Evolutionary conservation across 2,797 vertebrate genomes (phyloP), one percentile per base, ranked within the genome.

Genomic region (Aldrovandia affinis): DNA sequence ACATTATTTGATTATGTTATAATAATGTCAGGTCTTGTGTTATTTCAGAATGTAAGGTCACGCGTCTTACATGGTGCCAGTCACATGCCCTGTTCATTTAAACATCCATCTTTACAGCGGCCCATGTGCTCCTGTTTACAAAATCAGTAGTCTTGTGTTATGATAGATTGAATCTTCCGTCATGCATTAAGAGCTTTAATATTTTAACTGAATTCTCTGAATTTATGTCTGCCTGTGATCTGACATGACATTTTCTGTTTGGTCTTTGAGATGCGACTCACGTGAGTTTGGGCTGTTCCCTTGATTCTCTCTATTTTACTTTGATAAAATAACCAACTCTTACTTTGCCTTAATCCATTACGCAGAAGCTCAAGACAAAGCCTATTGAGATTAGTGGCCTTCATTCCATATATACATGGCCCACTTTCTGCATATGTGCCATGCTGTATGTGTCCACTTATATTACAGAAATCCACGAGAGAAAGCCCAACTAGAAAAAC

Each of bases 141-240:
- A 65, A 28, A 65, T 65, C 25, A 65, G 6, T 30, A 65, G 28
- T 30, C 22, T 65, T 20, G 18, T 0, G 25, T 65, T 30, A 22
- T 61, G 59, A 61, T 61, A 22, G 30, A 73, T 73, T 39, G 33
- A 73, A 42, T 44, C 15, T 39, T 39, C 70, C 18, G 14, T 36
- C 15, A 20, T 44, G 22, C 39, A 77, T 25, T 77, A 14, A 39
- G 68, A 68, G 28, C 15, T 68, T 68, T 77, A 42, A 42, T 42
- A 47, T 42, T 44, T 22, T 50, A 78, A 78, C 36, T 47, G 39
- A 42, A 28, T 78, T 78, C 33, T 78, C 75, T 10, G 10, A 78
- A 78, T 78, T 10, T 78, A 50, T 78, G 68, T 70, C 33, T 70
- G 15, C 20, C n/a, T 78, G 39, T 50, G 25, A 78, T 78, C 42